phyloP scores from a whole-genome alignment of 2,797 vertebrate genomes.

The Anolis apletophallus region DNA sequence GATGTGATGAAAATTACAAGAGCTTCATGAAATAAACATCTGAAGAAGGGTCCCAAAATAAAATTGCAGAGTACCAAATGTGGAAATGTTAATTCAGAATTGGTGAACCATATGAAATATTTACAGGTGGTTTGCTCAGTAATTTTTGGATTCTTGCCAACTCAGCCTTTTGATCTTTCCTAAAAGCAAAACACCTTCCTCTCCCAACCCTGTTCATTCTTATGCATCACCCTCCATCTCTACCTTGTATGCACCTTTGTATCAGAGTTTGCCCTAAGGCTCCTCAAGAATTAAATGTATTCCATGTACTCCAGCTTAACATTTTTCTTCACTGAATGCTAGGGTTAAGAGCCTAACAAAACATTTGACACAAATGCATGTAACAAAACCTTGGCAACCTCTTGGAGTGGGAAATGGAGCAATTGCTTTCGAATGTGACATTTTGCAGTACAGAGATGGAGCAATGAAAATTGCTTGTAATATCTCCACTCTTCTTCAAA shows the following conservation, averaged over 20 bases:
- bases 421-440: not conserved
- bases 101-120: not conserved
- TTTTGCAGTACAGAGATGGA: not conserved
- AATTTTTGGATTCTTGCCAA: not conserved
- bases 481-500: too few relatives aligned
- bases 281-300: not conserved
- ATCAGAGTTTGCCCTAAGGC: not conserved
- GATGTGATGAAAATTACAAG: not conserved
- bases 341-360: not conserved
- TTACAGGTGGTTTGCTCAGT: not conserved
- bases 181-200: not conserved
- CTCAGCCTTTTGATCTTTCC: not conserved
- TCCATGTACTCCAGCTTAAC: not conserved
- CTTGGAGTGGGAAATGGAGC: not conserved
- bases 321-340: slow-evolving; percentile 6
- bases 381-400: not conserved
- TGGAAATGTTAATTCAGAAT: not conserved
- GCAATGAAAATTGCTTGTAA: too few relatives aligned
- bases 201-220: not conserved
- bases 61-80: not conserved
- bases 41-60: not conserved
- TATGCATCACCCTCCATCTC: not conserved
- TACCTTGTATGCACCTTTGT: not conserved
- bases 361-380: not conserved
- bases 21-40: not conserved